Base-by-base conservation (phyloP, 2,888 invertebrate genomes). In the Willowsia nigromaculata region DNA sequence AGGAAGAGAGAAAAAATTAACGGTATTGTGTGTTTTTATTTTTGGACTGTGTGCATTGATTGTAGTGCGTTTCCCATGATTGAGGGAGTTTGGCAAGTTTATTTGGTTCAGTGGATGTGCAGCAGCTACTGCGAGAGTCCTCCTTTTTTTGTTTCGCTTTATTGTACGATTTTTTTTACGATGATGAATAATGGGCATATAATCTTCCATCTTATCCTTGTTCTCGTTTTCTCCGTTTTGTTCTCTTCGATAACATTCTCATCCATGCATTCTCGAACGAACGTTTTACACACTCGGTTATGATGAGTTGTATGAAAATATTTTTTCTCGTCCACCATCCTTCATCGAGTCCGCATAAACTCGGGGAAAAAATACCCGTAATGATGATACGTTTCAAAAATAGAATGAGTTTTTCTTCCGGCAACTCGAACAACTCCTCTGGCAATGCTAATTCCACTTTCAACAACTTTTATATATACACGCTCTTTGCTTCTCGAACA, bases 331-430 rank as follows among this genome's bases (percentile, higher is more conserved):
- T 78, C 53, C 18, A 62, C 62, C 81, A 81, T 81, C 81, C 81
- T 81, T 81, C 81, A 62, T 81, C 81, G 53, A 50, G 53, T 78
- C 15, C 25, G 30, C 59, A 81, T 40, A 56, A 22, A 53, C 53
- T 62, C 30, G 40, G n/a, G n/a, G n/a, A n/a, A n/a, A 78, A 78
- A 33, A 53, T 33, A 40, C 59, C 11, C 80, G 15, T 53, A 59
- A 43, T 59, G 80, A 59, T 80, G 80, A 81, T 62, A 86, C 68
- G 86, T 86, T 86, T 86, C 86, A 86, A 86, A 86, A 86, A 86
- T 86, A 86, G 86, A 78, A 78, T 56, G 76, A 33, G 37, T 85
- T 71, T 50, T 82, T 83, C 83, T 81, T 81, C 81, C 81, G 81
- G 83, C 71, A 47, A n/a, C 47, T 65, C 53, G n/a, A 47, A 25